Evolutionary conservation across 1,140 invertebrate genomes (phyloP).

Genomic region (Drosophila quadrilineata): DNA sequence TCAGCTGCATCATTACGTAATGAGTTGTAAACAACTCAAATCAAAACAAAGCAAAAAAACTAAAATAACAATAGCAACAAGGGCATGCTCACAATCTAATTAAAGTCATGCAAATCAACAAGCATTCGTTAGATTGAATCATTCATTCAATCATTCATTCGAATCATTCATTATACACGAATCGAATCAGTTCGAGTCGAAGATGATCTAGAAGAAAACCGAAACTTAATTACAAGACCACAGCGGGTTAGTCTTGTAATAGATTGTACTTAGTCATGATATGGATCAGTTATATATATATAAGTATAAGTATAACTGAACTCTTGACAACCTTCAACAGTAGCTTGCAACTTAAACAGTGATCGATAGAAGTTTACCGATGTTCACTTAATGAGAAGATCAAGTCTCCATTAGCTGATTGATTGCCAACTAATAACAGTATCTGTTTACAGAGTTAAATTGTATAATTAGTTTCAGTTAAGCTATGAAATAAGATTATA

Average conservation of each 20-base stretch:
- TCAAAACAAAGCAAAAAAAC: conserved; percentile 33
- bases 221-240: conserved; percentile 26
- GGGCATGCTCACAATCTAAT: conserved; percentile 56
- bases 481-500: too few species aligned
- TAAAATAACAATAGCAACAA: conserved; percentile 44
- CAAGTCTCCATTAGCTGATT: too few species aligned
- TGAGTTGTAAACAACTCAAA: conserved; percentile 37
- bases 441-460: too few species aligned
- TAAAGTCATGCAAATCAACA: conserved; percentile 52
- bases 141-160: too few species aligned
- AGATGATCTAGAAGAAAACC: conserved; percentile 16
- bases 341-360: neutral
- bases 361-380: conserved; percentile 1
- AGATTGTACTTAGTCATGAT: neutral
- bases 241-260: conserved; percentile 30
- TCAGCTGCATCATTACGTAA: conserved; percentile 46
- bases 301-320: neutral
- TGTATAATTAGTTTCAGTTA: too few species aligned
- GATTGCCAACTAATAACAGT: too few species aligned
- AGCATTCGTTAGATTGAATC: conserved; percentile 21
- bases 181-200: conserved; percentile 18
- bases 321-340: conserved; percentile 14
- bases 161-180: neutral
- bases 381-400: conserved; percentile 1
- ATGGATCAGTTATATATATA: too few species aligned